Base-by-base conservation (phyloP, 37 sponge, comb jelly and placozoan genomes). In the Halisarca cf. caerulea region DNA sequence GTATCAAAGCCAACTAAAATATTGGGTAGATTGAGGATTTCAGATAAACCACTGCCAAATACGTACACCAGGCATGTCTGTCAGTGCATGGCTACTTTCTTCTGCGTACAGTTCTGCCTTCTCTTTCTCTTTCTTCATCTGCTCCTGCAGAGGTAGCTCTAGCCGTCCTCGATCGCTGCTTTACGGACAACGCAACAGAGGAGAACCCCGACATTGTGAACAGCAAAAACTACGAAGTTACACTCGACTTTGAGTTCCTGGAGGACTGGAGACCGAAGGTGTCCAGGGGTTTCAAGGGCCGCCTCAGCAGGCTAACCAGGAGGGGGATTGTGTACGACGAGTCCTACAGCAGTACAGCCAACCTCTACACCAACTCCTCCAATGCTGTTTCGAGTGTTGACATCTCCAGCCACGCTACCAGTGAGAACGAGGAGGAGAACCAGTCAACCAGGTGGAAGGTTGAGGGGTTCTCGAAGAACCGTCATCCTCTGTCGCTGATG, bases 101-200 rank as follows among this genome's bases (percentile, higher is more conserved):
- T n/a, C n/a, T n/a, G n/a, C n/a, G n/a, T n/a, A n/a, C n/a, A n/a
- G n/a, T n/a, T n/a, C n/a, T n/a, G n/a, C n/a, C n/a, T n/a, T n/a
- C 51, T 47, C 9, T 47, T 6, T 47, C 51, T 47, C 9, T 47
- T 47, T 47, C 51, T 47, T 11, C 51, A 47, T 11, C 51, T 47
- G 6, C 51, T 47, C n/a, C n/a, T 68, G 21, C 80, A 86, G 97
- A 91, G 3, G 88, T 96, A 0, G 94, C 97, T 6, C 77, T 87
- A 66, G 70, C 61, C 21, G 91, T 94, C 37, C 91, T 97, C 83
- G 94, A 94, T 79, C 64, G 87, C 20, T 97, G 97, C 78, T 84
- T 86, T 1, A 36, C 32, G 0, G 90, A 88, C 58, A 96, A 93
- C 72, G 81, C 28, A 21, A 70, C 47, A 28, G 69, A 28, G 59